Conservation (phyloP, 1,140 invertebrate genomes). For the Drosophila orosa region DNA sequence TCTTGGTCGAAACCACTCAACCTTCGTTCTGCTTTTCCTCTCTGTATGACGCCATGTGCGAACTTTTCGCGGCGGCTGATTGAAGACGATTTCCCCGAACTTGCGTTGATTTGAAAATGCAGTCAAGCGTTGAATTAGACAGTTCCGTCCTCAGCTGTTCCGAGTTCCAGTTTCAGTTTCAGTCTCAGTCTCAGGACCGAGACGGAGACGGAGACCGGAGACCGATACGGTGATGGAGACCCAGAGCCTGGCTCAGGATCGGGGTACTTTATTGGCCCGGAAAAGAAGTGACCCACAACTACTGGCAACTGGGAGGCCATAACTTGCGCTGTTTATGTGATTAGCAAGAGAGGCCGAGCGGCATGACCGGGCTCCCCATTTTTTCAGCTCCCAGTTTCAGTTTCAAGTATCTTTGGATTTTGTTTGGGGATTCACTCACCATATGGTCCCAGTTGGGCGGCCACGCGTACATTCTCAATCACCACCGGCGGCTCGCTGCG, state of each 20-base stretch:
- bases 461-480: slow-evolving; percentile 86
- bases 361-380: slow-evolving; percentile 1
- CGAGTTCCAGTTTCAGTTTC: slow-evolving; percentile 6
- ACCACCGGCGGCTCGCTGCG: slow-evolving; percentile 87
- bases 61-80: slow-evolving; percentile 78
- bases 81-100: slow-evolving; percentile 79
- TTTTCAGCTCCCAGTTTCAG: slow-evolving; percentile 8
- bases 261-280: slow-evolving; percentile 55
- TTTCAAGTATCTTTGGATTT: slow-evolving; percentile 8
- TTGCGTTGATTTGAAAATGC: slow-evolving; percentile 82
- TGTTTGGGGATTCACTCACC: slow-evolving; percentile 65
- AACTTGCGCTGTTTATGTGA: slow-evolving; percentile 70
- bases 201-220: neutral
- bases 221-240: neutral
- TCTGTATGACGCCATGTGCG: slow-evolving; percentile 57
- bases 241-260: slow-evolving; percentile 12
- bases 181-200: neutral
- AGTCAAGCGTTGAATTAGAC: slow-evolving; percentile 81
- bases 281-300: slow-evolving; percentile 62
- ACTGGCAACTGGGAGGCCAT: slow-evolving; percentile 41
- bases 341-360: slow-evolving; percentile 36
- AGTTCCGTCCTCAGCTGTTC: slow-evolving; percentile 47
- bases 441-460: slow-evolving; percentile 84
- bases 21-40: neutral
- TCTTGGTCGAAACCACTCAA: neutral